Evolutionary conservation across 2,113 vertebrate genomes (phyloP).

Genomic region (Caranx ignobilis): DNA sequence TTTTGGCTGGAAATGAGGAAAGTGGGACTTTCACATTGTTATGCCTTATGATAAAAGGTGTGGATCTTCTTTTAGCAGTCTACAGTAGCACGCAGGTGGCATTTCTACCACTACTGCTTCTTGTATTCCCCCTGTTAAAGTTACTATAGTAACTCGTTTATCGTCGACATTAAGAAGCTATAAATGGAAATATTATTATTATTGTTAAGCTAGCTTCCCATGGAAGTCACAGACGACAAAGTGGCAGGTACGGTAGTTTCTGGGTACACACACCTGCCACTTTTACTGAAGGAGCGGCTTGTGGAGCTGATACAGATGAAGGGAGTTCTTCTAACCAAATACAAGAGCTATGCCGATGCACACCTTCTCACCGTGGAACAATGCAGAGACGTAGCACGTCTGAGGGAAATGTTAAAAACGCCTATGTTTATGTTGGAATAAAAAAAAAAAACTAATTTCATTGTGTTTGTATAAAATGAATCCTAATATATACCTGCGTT

Average conservation of each 20-base stretch:
- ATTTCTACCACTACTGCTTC: constrained; percentile 14
- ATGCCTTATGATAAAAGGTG: constrained; percentile 57
- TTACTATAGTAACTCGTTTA: constrained; percentile 11
- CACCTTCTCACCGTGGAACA: constrained; percentile 54
- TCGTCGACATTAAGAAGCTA: constrained; percentile 29
- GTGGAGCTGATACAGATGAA: constrained; percentile 20
- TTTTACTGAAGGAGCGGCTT: not conserved
- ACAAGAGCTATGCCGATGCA: constrained; percentile 63
- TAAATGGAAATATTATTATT: constrained; percentile 53
- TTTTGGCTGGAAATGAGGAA: constrained; percentile 25
- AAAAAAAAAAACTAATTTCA: constrained; percentile 48
- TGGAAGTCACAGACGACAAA: constrained; percentile 43
- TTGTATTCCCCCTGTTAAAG: constrained; percentile 23
- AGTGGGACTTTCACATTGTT: not conserved
- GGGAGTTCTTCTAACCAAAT: constrained; percentile 77
- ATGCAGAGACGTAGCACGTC: constrained; percentile 58
- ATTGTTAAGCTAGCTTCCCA: constrained; percentile 42
- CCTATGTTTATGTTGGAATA: constrained; percentile 64
- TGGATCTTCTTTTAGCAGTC: constrained; percentile 38
- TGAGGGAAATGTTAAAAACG: constrained; percentile 65
- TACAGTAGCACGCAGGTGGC: constrained; percentile 6
- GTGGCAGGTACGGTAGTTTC: constrained; percentile 13
- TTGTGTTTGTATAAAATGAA: constrained; percentile 80
- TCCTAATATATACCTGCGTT: constrained; percentile 82
- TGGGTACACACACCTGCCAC: not conserved